Base-by-base conservation (phyloP, 2,888 invertebrate genomes). In the Tachina lurida region DNA sequence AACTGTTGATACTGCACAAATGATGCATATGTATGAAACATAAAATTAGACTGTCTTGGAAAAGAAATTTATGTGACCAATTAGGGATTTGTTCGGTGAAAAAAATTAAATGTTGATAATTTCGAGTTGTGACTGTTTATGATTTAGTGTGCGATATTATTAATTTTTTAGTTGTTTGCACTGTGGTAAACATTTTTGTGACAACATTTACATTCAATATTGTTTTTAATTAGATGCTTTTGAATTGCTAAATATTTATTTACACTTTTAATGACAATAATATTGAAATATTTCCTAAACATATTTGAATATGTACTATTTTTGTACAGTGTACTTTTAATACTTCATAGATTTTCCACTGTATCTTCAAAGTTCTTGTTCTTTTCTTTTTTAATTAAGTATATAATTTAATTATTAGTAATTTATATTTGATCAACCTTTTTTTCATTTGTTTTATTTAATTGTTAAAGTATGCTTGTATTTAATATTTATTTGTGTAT, bases 191-290 rank as follows among this genome's bases (percentile, higher is more conserved):
- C 17, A 47, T 78, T 84, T 78, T 84, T 8, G 49, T 83, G 74
- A 85, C 84, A 86, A 86, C 87, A 87, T 87, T 87, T 84, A 88
- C 87, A 88, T 88, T 87, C n/a, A 70, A 88, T 84, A 62, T 87
- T 43, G 12, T 76, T 74, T 22, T 80, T 43, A 73, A 49, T 81
- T 78, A 74, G 41, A 60, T 82, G 47, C 79, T 70, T 56, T 81
- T 71, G 63, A 62, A 43, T 73, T 71, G 65, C 76, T 71, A 78
- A 31, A 79, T n/a, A n/a, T 13, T 76, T 87, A 78, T 87, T 82
- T 87, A 82, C 84, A 84, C 60, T 56, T 73, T 56, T 63, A 63
- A 31, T 75, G 58, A 60, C 58, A 75, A 67, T 84, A 76, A 56
- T 79, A 62, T 56, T 56, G 3, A 10, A n/a, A 39, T 60, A n/a